Evolutionary conservation across 2,888 invertebrate species (phyloP), one percentile per base, ranked within the genome.

Genomic region (Meganola albula): DNA sequence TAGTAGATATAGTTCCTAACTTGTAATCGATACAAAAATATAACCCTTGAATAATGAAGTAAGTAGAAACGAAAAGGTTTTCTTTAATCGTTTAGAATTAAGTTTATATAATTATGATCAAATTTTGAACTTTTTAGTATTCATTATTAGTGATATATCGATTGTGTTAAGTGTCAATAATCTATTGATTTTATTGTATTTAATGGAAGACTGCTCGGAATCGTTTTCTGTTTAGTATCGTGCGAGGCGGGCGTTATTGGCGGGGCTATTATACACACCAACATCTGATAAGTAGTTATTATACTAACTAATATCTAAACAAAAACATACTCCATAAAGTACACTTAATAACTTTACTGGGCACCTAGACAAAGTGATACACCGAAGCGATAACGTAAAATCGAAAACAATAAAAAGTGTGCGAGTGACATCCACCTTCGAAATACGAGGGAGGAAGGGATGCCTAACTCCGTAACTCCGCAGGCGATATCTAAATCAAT

Each of bases 1-100:
- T 76, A 79, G 80, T 56, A 53, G 55, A 46, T 55, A 77, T 83
- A 84, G 84, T 82, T 84, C 83, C 84, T 84, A 76, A 80, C 63
- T 60, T 77, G 64, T 84, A 84, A 83, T 83, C 80, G 68, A 80
- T 77, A 72, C 73, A 73, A 75, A 75, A 76, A 67, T 76, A 71
- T 83, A 84, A 78, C 71, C 82, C 71, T 77, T 71, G 53, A 64
- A 68, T 74, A 67, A 63, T 78, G 72, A 74, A 61, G 52, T 76
- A 77, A 73, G 22, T 40, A 47, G 61, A 56, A 64, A 49, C 55
- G 64, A 50, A 63, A 74, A 75, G 69, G 66, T 71, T 69, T 69
- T 65, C 68, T 63, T 58, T 56, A 58, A 67, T 65, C 58, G 10
- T 45, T 63, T 71, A 68, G 62, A 43, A 38, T 60, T 74, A 68